Evolutionary conservation across 1,140 invertebrate genomes (phyloP).

Genomic region (Bombyx mandarina): DNA sequence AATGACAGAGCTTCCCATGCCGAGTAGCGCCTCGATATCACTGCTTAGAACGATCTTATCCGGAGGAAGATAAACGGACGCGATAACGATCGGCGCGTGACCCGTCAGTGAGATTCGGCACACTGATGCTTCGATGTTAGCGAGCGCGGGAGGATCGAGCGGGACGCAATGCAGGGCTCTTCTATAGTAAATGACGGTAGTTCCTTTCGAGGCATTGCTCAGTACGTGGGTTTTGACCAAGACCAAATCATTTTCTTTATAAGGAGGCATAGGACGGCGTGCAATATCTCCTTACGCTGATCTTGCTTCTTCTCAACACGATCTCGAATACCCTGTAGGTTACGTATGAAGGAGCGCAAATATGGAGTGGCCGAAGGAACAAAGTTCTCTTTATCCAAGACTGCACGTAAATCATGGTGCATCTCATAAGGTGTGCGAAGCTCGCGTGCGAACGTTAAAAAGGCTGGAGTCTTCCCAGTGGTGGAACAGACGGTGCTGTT

Average conservation of each 20-base stretch:
- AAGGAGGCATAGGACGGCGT: constrained; percentile 2
- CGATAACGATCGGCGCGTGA: too few relatives aligned
- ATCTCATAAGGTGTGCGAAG: constrained; percentile 9
- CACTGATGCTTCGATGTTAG: too few relatives aligned
- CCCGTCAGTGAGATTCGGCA: too few relatives aligned
- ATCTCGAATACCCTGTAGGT: constrained; percentile 3
- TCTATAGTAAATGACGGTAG: too few relatives aligned
- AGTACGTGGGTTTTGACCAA: constrained; percentile 15
- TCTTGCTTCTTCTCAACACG: constrained; percentile 12
- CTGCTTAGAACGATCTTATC: too few relatives aligned
- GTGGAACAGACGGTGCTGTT: constrained; percentile 10
- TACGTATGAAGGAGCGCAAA: constrained; percentile 5
- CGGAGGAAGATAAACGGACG: too few relatives aligned
- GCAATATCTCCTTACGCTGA: constrained; percentile 3
- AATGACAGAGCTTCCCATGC: too few relatives aligned
- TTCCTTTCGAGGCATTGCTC: constrained; percentile 17
- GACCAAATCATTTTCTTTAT: constrained; percentile 15
- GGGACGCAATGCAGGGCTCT: too few relatives aligned
- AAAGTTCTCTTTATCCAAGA: constrained; percentile 10
- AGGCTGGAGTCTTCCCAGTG: constrained; percentile 12
- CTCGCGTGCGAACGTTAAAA: constrained; percentile 15
- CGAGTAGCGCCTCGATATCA: too few relatives aligned
- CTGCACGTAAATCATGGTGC: constrained; percentile 3
- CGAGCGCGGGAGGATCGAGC: too few relatives aligned
- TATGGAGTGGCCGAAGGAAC: constrained; percentile 16